Conservation (phyloP, 2,113 vertebrate species). For the Galemys pyrenaicus region DNA sequence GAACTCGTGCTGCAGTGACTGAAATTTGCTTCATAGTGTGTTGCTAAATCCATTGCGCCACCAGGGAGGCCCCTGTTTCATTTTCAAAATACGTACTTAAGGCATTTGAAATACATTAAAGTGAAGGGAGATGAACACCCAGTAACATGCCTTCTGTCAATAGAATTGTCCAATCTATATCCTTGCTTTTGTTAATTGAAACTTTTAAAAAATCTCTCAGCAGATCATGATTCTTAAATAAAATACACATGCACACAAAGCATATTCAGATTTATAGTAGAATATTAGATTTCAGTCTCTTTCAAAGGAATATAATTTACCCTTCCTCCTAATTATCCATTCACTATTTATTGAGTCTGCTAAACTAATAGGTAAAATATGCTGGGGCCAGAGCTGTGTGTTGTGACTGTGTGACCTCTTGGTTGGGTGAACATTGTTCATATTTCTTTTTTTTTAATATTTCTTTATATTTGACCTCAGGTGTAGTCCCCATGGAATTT, state of each 20-base stretch:
- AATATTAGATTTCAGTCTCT: conserved; percentile 15
- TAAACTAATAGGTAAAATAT: conserved; percentile 5
- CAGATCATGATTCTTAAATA: conserved; percentile 40
- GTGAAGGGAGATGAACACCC: neutral
- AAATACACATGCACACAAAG: conserved; percentile 17
- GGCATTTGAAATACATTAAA: conserved; percentile 2
- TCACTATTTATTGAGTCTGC: conserved; percentile 19
- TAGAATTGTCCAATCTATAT: conserved; percentile 15
- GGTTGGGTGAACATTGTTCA: neutral
- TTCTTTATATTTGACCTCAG: no score
- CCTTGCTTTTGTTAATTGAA: conserved; percentile 16
- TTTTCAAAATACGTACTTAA: conserved; percentile 20
- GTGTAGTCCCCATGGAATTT: no score
- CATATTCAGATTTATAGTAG: neutral
- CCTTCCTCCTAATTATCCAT: neutral
- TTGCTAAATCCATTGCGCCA: no score
- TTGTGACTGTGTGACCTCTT: neutral
- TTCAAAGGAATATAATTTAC: conserved; percentile 32
- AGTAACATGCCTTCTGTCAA: neutral
- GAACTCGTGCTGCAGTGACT: no score
- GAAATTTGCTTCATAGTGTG: no score
- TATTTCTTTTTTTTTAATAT: no score
- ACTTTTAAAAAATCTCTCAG: neutral
- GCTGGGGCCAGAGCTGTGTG: neutral
- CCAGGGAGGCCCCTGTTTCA: no score